Conservation (phyloP, 2,797 vertebrate species). For the Sebastes hubbsi region DNA sequence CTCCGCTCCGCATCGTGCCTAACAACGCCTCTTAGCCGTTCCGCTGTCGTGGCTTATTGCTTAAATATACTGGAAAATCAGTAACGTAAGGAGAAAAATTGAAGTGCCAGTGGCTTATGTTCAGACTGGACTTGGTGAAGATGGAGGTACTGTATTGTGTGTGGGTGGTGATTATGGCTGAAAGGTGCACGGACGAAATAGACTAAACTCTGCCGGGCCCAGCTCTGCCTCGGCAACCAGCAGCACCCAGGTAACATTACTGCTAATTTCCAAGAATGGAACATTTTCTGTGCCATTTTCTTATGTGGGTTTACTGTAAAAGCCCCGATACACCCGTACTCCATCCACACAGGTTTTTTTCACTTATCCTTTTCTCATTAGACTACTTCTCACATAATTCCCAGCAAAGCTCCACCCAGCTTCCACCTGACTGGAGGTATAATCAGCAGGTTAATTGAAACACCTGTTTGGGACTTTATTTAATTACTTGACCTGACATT, state of each 20-base stretch:
- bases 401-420: neutral
- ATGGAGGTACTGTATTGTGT: neutral
- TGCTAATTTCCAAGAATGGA: neutral
- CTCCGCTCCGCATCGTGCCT: neutral
- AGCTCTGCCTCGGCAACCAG: neutral
- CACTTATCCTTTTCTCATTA: neutral
- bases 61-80: neutral
- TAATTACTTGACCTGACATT: neutral
- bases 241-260: neutral
- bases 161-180: neutral
- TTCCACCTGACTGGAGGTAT: neutral
- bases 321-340: neutral
- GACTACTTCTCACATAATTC: neutral
- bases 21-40: neutral
- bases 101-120: neutral
- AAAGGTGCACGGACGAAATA: neutral
- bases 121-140: neutral
- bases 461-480: neutral
- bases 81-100: neutral
- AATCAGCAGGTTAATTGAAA: constrained; percentile 7
- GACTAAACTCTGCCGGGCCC: neutral
- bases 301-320: neutral
- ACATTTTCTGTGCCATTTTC: neutral
- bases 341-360: neutral
- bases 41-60: neutral